Conservation (phyloP, 2,797 vertebrate species). For the Podarcis lilfordi region DNA sequence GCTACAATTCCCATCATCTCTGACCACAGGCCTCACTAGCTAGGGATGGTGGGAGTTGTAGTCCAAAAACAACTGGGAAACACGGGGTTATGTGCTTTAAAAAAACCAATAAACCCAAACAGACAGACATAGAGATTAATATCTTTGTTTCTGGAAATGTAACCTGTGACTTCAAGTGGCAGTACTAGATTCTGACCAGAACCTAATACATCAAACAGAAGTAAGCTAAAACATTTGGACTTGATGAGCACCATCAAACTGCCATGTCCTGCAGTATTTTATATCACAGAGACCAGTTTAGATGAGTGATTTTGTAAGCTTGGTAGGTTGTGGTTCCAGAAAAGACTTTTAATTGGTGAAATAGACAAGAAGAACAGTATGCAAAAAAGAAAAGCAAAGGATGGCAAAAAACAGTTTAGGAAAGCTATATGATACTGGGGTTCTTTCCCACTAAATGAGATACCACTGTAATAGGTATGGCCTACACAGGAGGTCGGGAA, state of each 20-base stretch:
- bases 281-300: background rate
- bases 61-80: no score
- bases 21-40: no score
- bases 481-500: background rate
- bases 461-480: fast-evolving
- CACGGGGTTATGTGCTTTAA: background rate
- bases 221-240: background rate
- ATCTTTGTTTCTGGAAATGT: background rate
- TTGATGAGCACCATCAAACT: background rate
- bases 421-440: background rate
- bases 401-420: background rate
- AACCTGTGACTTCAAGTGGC: background rate
- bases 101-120: background rate
- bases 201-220: background rate
- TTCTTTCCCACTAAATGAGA: background rate
- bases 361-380: background rate
- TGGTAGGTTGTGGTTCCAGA: background rate
- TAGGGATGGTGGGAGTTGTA: no score
- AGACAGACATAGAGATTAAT: background rate
- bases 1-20: no score
- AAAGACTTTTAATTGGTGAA: background rate
- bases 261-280: background rate
- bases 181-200: background rate
- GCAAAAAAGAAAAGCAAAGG: background rate
- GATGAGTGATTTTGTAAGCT: background rate